Conservation (phyloP, 2,797 vertebrate species). For the Monodelphis domestica region DNA sequence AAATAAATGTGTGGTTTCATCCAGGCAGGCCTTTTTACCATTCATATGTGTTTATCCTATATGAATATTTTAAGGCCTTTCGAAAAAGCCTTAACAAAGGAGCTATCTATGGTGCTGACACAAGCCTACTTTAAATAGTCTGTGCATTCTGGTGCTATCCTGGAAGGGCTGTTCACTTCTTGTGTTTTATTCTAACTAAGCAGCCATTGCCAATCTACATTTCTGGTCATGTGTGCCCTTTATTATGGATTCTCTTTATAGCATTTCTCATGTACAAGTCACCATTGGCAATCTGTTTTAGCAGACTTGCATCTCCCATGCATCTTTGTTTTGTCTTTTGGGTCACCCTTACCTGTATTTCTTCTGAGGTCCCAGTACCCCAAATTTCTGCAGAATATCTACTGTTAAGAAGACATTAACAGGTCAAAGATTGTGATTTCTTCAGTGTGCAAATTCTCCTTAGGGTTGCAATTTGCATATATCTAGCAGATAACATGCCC, state of each 20-base stretch:
- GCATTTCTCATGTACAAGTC: background rate
- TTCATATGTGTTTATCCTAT: background rate
- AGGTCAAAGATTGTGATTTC: background rate
- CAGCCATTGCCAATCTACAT: background rate
- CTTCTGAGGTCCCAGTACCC: background rate
- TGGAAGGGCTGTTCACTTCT: background rate
- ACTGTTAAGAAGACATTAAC: background rate
- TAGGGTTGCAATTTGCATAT: background rate
- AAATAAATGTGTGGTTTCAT: background rate
- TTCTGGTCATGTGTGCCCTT: background rate
- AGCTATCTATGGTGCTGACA: background rate
- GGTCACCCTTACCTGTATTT: background rate
- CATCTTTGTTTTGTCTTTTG: background rate
- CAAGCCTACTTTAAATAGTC: background rate
- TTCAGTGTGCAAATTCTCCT: background rate
- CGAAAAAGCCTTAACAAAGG: background rate
- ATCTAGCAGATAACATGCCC: background rate
- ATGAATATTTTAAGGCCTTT: background rate
- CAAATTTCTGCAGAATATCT: background rate
- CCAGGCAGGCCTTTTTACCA: background rate
- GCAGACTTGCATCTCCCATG: background rate
- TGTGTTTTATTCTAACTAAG: background rate
- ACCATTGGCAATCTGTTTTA: background rate
- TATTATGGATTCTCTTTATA: background rate
- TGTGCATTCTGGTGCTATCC: background rate